Evolutionary conservation across 2,888 invertebrate species (phyloP).

Genomic region (Hyles lineata): DNA sequence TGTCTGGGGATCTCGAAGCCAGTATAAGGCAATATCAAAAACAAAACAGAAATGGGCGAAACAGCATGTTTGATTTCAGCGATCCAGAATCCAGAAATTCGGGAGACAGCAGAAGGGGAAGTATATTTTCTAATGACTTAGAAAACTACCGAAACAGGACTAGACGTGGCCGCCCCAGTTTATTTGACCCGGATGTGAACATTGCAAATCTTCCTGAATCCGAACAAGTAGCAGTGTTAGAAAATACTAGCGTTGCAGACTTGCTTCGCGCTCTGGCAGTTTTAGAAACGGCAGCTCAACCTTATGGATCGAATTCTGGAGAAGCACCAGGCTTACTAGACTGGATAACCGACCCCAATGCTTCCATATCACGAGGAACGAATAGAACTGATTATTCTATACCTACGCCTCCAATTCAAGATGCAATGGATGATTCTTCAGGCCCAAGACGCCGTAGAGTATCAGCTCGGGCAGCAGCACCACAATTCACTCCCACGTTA

Average conservation of each 20-base stretch:
- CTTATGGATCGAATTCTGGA: conserved; percentile 38
- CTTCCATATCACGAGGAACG: conserved; percentile 69
- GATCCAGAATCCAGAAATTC: conserved; percentile 58
- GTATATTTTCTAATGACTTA: conserved; percentile 62
- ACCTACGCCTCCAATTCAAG: conserved; percentile 56
- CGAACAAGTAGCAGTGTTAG: conserved; percentile 87
- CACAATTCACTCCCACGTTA: conserved; percentile 76
- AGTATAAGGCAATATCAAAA: conserved; percentile 75
- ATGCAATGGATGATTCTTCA: conserved; percentile 60
- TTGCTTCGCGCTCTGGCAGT: conserved; percentile 90
- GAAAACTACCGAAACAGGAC: conserved; percentile 73
- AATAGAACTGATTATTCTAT: conserved; percentile 66
- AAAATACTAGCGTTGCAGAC: conserved; percentile 93
- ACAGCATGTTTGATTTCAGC: conserved; percentile 58
- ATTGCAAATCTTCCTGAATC: conserved; percentile 69
- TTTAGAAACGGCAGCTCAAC: conserved; percentile 77
- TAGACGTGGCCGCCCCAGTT: conserved; percentile 72
- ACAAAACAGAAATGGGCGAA: conserved; percentile 64
- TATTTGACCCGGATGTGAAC: conserved; percentile 78
- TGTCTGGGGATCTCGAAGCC: conserved; percentile 68
- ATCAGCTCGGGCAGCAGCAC: conserved; percentile 73
- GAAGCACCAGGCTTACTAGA: conserved; percentile 62
- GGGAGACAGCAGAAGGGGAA: conserved; percentile 51
- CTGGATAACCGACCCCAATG: conserved; percentile 55
- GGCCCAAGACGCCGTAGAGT: conserved; percentile 72